Evolutionary conservation across 2,888 invertebrate species (phyloP).

Genomic region (Barypeithes pellucidus): DNA sequence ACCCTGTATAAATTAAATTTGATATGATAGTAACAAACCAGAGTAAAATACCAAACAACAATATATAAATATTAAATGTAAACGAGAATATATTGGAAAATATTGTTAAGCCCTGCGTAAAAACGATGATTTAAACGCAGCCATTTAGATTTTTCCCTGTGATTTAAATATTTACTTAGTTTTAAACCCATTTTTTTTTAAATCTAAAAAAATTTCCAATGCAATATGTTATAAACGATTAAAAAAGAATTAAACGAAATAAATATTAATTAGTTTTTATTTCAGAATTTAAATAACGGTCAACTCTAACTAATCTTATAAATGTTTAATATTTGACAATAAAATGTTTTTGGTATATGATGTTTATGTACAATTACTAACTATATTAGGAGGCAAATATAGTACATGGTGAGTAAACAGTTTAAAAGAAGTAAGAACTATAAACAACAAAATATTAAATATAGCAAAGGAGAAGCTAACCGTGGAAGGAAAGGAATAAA

Average conservation of each 20-base stretch:
- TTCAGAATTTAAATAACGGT: conserved; percentile 3
- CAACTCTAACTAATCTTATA: conserved; percentile 25
- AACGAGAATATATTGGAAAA: not conserved
- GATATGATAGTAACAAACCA: conserved; percentile 18
- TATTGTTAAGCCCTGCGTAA: not conserved
- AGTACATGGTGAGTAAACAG: conserved; percentile 26
- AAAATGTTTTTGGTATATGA: conserved; percentile 11
- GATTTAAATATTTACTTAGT: not conserved
- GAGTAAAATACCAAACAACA: not conserved
- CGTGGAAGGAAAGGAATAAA: too few species aligned
- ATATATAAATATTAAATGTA: not conserved
- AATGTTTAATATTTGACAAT: conserved; percentile 28
- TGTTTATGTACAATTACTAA: conserved; percentile 24
- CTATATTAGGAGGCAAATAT: conserved; percentile 28
- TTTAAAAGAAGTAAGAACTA: not conserved
- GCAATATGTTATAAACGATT: not conserved
- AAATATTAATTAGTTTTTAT: not conserved
- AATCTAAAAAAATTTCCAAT: not conserved
- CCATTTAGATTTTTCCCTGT: not conserved
- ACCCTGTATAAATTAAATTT: not conserved
- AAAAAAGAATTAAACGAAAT: not conserved
- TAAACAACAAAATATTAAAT: not conserved
- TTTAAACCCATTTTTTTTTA: not conserved
- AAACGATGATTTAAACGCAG: not conserved
- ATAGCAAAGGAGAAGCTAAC: too few species aligned